phyloP scores from a whole-genome alignment of 2,113 vertebrate genomes.

The Corvus moneduloides region DNA sequence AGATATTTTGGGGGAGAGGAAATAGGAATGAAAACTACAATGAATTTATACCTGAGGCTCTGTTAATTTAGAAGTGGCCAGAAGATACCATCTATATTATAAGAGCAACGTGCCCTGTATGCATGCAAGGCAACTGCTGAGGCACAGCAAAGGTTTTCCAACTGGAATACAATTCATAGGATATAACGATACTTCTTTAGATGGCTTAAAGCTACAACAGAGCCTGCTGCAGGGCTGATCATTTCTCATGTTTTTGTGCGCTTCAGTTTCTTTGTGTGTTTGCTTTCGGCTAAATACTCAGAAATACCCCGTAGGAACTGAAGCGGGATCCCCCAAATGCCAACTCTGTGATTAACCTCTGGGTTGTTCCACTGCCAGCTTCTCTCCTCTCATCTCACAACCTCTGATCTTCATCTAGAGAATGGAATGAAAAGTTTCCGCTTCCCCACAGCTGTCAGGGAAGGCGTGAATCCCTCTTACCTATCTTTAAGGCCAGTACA shows the following conservation, averaged over 20 bases:
- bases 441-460: background rate
- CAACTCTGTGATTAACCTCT: background rate
- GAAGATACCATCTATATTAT: background rate
- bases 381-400: background rate
- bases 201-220: background rate
- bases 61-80: background rate
- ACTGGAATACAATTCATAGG: background rate
- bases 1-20: background rate
- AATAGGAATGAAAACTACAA: background rate
- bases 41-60: background rate
- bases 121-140: background rate
- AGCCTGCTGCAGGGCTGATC: background rate
- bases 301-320: background rate
- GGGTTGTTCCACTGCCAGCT: background rate
- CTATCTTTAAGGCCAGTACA: background rate
- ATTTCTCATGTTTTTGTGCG: background rate
- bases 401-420: background rate
- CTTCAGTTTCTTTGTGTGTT: background rate
- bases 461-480: background rate
- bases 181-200: background rate
- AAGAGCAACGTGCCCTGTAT: background rate
- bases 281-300: background rate
- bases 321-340: background rate
- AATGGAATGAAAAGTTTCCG: background rate
- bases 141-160: background rate